These are phyloP conservation scores for Cercopithecus mona DNA, from an alignment of 2,113 vertebrate species.

Conservation along the genomic window DNA sequence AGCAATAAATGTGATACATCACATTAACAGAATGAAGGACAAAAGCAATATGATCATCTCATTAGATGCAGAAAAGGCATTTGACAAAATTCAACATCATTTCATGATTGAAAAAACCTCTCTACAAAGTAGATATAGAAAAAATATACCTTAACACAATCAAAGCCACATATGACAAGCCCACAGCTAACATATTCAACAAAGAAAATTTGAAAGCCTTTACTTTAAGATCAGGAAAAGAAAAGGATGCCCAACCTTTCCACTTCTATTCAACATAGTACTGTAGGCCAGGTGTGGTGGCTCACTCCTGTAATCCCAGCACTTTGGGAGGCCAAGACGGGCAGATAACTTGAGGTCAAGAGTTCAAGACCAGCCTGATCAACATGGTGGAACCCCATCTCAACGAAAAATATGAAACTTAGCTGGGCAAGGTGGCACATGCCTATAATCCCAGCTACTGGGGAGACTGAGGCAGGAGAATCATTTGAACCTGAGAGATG, in stretches of 20 bases:
- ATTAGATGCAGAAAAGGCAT: not conserved
- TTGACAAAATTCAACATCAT: not conserved
- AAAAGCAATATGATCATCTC: not conserved
- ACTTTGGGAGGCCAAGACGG: too few relatives aligned
- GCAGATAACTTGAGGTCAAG: too few relatives aligned
- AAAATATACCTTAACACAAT: not conserved
- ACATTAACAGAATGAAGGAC: not conserved
- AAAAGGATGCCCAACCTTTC: not conserved
- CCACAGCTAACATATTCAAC: not conserved
- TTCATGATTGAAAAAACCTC: not conserved
- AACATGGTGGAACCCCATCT: too few relatives aligned
- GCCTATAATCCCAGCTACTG: too few relatives aligned
- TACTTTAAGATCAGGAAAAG: not conserved
- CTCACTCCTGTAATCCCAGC: too few relatives aligned
- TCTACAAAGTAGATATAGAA: not conserved
- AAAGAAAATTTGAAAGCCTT: not conserved
- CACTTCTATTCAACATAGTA: not conserved
- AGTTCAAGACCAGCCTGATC: too few relatives aligned
- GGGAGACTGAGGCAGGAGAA: too few relatives aligned
- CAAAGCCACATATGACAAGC: not conserved
- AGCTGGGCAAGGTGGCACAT: too few relatives aligned
- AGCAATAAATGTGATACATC: not conserved
- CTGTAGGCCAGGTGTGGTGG: too few relatives aligned
- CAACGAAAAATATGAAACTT: too few relatives aligned
- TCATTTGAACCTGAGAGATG: too few relatives aligned